Percentiles rank a stretch among this genome's conserved stretches.
phyloP scores from a whole-genome alignment of 2,888 invertebrate genomes.

The Synergus itoensis region DNA sequence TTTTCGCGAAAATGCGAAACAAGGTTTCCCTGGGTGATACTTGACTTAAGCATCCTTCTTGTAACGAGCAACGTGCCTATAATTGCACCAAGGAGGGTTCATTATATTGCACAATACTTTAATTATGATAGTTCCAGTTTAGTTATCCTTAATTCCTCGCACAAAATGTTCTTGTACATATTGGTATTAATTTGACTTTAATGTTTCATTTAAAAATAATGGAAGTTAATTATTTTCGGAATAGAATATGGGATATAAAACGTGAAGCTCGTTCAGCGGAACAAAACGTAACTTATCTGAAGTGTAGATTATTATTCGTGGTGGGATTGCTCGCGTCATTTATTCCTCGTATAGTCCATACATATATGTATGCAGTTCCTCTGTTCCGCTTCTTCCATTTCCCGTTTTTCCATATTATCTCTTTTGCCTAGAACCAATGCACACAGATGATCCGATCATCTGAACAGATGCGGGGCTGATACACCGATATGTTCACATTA shows the following conservation, averaged over 20 bases:
- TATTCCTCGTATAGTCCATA: conserved; percentile 31
- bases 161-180: too few species aligned
- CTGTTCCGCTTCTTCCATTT: conserved; percentile 42
- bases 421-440: conserved; percentile 15
- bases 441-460: conserved; percentile 25
- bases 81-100: conserved; percentile 32
- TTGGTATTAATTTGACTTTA: background rate
- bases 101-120: conserved; percentile 25
- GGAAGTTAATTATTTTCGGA: background rate
- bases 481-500: conserved; percentile 38
- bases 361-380: conserved; percentile 47
- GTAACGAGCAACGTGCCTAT: conserved; percentile 50
- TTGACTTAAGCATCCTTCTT: conserved; percentile 52
- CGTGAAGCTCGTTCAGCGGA: conserved; percentile 40
- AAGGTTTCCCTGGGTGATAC: conserved; percentile 43
- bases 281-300: conserved; percentile 49
- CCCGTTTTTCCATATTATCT: conserved; percentile 41
- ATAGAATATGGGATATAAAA: conserved; percentile 4
- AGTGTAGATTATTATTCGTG: conserved; percentile 59
- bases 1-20: conserved; percentile 42
- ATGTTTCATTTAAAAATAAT: background rate
- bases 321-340: conserved; percentile 56
- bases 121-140: conserved; percentile 13
- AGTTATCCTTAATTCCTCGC: background rate
- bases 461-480: conserved; percentile 32